These are phyloP conservation scores for Maniola jurtina DNA, from an alignment of 1,140 invertebrate species.

Conservation along the genomic window DNA sequence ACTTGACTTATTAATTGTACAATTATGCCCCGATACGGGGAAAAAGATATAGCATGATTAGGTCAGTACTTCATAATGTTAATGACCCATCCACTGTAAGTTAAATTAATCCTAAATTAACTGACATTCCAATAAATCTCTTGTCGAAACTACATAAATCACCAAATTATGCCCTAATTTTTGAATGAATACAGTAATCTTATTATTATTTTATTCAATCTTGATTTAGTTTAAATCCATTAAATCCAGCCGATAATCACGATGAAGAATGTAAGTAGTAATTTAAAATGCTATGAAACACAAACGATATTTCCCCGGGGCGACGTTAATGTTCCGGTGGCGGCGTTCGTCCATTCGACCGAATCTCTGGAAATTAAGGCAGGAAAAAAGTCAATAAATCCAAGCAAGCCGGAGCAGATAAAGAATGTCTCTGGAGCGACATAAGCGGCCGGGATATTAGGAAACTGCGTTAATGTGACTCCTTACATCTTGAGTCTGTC, in stretches of 20 bases:
- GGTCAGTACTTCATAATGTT: too few relatives aligned
- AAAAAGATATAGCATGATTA: too few relatives aligned
- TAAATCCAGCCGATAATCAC: conserved; percentile 36
- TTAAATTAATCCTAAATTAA: too few relatives aligned
- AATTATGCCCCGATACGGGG: too few relatives aligned
- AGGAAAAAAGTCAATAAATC: conserved; percentile 74
- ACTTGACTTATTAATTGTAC: too few relatives aligned
- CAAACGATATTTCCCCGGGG: conserved; percentile 70
- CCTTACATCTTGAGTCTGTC: conserved; percentile 42
- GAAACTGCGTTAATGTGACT: conserved; percentile 56
- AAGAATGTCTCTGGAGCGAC: conserved; percentile 57
- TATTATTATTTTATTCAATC: neutral
- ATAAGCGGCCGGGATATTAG: conserved; percentile 41
- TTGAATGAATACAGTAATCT: too few relatives aligned
- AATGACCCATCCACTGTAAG: too few relatives aligned
- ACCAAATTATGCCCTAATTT: too few relatives aligned
- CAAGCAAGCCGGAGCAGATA: conserved; percentile 60
- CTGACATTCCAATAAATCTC: too few relatives aligned
- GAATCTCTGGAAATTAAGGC: conserved; percentile 74
- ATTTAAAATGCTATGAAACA: conserved; percentile 67
- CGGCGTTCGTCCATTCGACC: conserved; percentile 67
- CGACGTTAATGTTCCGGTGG: conserved; percentile 70
- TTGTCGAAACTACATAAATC: too few relatives aligned
- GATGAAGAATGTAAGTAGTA: conserved; percentile 44
- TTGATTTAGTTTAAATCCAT: neutral